Evolutionary conservation across 1,140 invertebrate genomes (phyloP).

Genomic region (Eubasilissa regina): DNA sequence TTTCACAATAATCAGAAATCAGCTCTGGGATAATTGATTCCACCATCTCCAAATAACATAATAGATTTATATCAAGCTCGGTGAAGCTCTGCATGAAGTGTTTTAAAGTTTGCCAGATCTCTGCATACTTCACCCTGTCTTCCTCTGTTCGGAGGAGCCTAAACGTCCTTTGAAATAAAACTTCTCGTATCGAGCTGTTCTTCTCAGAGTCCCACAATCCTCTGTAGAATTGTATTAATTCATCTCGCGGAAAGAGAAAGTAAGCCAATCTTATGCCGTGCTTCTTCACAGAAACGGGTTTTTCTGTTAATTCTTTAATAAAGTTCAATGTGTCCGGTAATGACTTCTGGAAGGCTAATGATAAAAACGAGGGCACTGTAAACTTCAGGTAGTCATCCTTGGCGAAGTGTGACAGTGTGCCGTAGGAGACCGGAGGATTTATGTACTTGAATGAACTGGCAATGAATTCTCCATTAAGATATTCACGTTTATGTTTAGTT

Average conservation of each 20-base stretch:
- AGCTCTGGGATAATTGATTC: conserved; percentile 2
- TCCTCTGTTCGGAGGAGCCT: conserved; percentile 33
- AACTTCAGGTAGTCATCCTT: conserved; percentile 57
- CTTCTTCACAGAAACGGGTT: conserved; percentile 54
- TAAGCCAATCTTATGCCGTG: conserved; percentile 50
- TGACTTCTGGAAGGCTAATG: conserved; percentile 46
- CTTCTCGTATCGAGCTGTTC: conserved; percentile 48
- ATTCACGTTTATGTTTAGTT: conserved; percentile 24
- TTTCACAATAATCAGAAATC: conserved; percentile 33
- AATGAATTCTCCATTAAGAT: conserved; percentile 39
- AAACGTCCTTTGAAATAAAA: conserved; percentile 51
- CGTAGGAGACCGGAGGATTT: conserved; percentile 49
- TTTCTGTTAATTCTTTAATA: conserved; percentile 36
- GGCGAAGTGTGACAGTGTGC: conserved; percentile 24
- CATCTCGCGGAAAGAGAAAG: conserved; percentile 48
- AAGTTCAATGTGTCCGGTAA: conserved; percentile 36
- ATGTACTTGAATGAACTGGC: conserved; percentile 25
- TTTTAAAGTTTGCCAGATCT: conserved; percentile 41
- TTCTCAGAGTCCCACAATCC: conserved; percentile 48
- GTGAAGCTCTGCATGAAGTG: conserved; percentile 39
- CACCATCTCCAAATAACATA: conserved; percentile 15
- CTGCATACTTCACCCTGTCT: conserved; percentile 10
- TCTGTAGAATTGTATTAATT: conserved; percentile 40
- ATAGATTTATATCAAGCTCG: conserved; percentile 48
- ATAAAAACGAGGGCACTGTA: conserved; percentile 41